Conservation (phyloP, 2,113 vertebrate species). For the Elaphurus davidianus region DNA sequence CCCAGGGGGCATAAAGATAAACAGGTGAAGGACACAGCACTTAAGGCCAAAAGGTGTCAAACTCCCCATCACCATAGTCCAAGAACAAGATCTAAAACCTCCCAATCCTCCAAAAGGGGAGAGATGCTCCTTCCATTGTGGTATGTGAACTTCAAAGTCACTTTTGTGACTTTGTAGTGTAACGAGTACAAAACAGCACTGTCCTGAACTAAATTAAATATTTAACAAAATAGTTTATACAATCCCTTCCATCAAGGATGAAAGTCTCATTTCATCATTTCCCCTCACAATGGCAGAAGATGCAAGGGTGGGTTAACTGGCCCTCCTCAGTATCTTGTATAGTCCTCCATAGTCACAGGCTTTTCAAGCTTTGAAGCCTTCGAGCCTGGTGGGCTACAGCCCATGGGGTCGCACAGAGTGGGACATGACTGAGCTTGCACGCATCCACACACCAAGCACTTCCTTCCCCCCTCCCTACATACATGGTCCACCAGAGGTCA, state of each 20-base stretch:
- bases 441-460: neutral
- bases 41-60: neutral
- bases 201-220: neutral
- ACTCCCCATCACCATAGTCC: neutral
- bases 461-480: neutral
- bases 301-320: neutral
- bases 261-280: neutral
- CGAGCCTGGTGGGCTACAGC: neutral
- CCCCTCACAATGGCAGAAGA: neutral
- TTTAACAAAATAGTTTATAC: neutral
- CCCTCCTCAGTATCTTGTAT: neutral
- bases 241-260: neutral
- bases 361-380: neutral
- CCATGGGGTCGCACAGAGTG: neutral
- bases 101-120: neutral
- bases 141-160: neutral
- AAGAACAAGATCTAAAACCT: neutral
- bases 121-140: neutral
- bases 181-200: neutral
- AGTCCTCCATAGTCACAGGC: neutral
- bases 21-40: neutral
- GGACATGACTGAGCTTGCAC: neutral
- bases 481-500: neutral
- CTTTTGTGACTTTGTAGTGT: neutral
- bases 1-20: neutral